phyloP scores from a whole-genome alignment of 2,888 invertebrate species.

The Drosophila mimetica region DNA sequence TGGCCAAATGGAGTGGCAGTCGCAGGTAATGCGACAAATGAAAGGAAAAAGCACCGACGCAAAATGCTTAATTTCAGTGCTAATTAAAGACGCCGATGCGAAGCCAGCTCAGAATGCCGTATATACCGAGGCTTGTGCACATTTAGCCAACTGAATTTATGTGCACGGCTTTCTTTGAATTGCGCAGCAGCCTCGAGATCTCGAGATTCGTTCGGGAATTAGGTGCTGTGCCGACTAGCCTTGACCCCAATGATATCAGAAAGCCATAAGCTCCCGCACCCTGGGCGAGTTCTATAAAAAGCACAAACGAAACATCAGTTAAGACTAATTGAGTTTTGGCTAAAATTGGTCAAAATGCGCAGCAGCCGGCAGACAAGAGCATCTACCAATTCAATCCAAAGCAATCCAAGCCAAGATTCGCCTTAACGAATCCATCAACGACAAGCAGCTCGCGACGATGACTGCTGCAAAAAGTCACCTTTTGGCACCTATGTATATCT shows the following conservation, averaged over 20 bases:
- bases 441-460: constrained; percentile 46
- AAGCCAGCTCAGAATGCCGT: constrained; percentile 37
- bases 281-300: constrained; percentile 43
- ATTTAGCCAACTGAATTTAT: constrained; percentile 57
- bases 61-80: constrained; percentile 62
- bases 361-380: constrained; percentile 56
- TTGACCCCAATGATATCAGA: constrained; percentile 71
- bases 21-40: constrained; percentile 62
- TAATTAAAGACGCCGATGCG: constrained; percentile 61
- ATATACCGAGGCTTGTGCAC: constrained; percentile 8
- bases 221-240: constrained; percentile 53
- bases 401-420: constrained; percentile 49
- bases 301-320: constrained; percentile 56
- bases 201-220: constrained; percentile 28
- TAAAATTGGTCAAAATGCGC: constrained; percentile 78
- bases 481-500: constrained; percentile 40
- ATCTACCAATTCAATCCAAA: constrained; percentile 37
- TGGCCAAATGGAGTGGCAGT: constrained; percentile 7
- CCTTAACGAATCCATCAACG: constrained; percentile 67
- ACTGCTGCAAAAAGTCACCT: constrained; percentile 46
- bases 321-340: constrained; percentile 76
- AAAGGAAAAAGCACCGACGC: constrained; percentile 28
- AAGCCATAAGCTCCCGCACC: constrained; percentile 32
- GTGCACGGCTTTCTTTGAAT: constrained; percentile 73
- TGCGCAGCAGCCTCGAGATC: constrained; percentile 54